These are phyloP conservation scores for Onychomys leucogaster DNA, from an alignment of 2,797 vertebrate genomes.

Conservation along the genomic window DNA sequence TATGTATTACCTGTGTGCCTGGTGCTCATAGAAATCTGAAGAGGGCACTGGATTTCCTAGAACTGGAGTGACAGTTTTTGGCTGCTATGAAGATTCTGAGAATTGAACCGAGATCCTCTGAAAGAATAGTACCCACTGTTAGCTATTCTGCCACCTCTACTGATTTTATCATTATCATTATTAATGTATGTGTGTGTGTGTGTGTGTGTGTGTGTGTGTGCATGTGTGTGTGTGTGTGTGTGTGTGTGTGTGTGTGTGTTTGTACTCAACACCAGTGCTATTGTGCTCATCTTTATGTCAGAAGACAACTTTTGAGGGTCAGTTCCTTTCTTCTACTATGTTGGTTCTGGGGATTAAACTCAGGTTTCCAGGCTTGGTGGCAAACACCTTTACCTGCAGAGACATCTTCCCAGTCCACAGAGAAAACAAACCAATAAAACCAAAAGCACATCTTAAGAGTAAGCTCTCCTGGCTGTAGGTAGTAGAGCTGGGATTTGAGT, in stretches of 20 bases:
- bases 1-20: neutral
- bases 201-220: too few relatives aligned
- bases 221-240: too few relatives aligned
- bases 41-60: neutral
- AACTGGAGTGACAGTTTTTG: too few relatives aligned
- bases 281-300: neutral
- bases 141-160: neutral
- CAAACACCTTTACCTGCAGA: neutral
- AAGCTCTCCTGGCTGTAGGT: neutral
- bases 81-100: neutral
- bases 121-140: neutral
- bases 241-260: too few relatives aligned
- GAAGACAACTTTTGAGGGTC: neutral
- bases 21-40: neutral
- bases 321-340: neutral
- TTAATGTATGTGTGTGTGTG: neutral
- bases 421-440: neutral
- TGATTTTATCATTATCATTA: too few relatives aligned
- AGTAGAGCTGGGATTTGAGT: neutral
- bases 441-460: neutral
- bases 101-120: neutral
- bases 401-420: neutral
- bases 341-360: neutral
- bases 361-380: neutral
- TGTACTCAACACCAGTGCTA: too few relatives aligned